Evolutionary conservation across 2,888 invertebrate genomes (phyloP), one percentile per base, ranked within the genome.

Genomic region (Heliconius cydno): DNA sequence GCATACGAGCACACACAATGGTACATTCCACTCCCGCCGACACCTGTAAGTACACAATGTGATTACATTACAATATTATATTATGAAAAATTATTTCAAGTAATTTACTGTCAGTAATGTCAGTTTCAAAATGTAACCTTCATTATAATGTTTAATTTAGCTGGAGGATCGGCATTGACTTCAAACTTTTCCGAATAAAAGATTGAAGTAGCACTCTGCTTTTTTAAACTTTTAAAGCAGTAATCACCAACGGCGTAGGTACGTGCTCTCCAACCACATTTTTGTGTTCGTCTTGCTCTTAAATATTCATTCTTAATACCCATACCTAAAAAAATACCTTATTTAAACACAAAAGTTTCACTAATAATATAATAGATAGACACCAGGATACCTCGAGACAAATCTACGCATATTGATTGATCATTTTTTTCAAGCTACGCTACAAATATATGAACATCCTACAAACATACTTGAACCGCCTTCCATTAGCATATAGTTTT

Each of bases 181-280:
- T 88, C 87, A 84, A 94, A 94, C 66, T 79, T 87, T 81, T 94
- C 94, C 0, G 88, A 85, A 82, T 93, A 94, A 83, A 94, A 93
- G 71, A 92, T 86, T 0, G 88, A 71, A 1, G 86, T 82, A 0
- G 34, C 28, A 9, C 81, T 82, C 38, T 86, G 88, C 60, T 84
- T 85, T 74, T 85, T 88, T 0, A 78, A 22, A 67, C 84, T 85
- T 82, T 86, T 89, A 83, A 85, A 93, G 80, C 94, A 94, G 63
- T 85, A 86, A 80, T 91, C 89, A 1, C 94, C 94, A 0, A 85
- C 73, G 1, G 90, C 87, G 77, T 73, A 94, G 0, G 89, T 90
- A 3, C 91, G 89, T 1, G 89, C 90, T 19, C 88, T 87, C 94
- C 94, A 94, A 0, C 89, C 92, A 3, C 63, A 3, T 66, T 85